Base-by-base conservation (phyloP, 2,888 invertebrate species). In the Pedicia rivosa region DNA sequence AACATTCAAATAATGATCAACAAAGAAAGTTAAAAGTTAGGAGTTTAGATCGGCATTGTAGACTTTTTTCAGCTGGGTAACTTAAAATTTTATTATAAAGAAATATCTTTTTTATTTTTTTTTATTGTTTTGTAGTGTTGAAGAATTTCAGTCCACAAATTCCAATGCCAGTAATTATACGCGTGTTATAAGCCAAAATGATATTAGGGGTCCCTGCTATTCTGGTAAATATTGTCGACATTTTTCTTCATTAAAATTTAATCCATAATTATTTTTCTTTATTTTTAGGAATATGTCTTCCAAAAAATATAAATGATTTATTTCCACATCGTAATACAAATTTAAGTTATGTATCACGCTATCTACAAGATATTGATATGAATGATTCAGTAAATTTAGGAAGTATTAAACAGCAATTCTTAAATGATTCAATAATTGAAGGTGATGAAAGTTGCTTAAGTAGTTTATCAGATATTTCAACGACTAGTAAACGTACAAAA, bases 401-500 rank as follows among this genome's bases (percentile, higher is more conserved):
- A 13, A 50, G 49, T 4, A 47, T 50, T 3, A 55, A 55, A 38
- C 55, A 54, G 34, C 55, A 57, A 41, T 50, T 52, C 36, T 50
- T 57, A 9, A 55, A 56, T 40, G 60, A 61, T 43, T 57, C 56
- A 1, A 46, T 56, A 16, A 57, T 55, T 37, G 57, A 57, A 40
- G 56, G 57, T 17, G 59, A 59, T 40, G 61, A 58, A 42, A 56
- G 58, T 17, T 57, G 56, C 19, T 57, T 61, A 39, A 62, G 62
- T 26, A 62, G 59, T 32, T 50, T 59, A n/a, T 63, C 63, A 10
- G 63, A 63, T 44, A 50, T 62, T 17, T 61, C 61, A 16, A 56
- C 56, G 1, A 53, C 55, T 20, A 61, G 60, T 35, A 59, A 60
- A 40, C 54, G 55, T 25, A 40, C 43, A 15, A 61, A 57, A 43